phyloP scores from a whole-genome alignment of 2,888 invertebrate genomes.

The Troides helena region DNA sequence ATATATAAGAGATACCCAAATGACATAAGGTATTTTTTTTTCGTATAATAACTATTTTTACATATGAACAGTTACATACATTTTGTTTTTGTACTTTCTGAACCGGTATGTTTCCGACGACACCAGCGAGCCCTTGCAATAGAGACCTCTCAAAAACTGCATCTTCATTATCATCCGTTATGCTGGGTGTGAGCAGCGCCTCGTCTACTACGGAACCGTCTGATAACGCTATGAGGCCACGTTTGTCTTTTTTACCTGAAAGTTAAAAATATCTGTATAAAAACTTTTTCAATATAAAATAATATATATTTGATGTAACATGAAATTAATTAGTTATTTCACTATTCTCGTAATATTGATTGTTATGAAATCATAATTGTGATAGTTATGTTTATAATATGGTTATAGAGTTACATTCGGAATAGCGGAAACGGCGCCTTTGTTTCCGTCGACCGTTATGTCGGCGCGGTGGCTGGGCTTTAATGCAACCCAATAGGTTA shows the following conservation, averaged over 20 bases:
- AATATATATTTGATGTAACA: background rate
- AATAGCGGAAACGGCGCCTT: too few relatives aligned
- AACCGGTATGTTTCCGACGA: conserved; percentile 82
- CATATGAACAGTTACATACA: conserved; percentile 49
- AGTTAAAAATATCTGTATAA: conserved; percentile 17
- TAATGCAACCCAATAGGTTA: too few relatives aligned
- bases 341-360: background rate
- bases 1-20: too few relatives aligned
- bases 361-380: background rate
- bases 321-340: background rate
- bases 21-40: too few relatives aligned
- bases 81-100: conserved; percentile 82
- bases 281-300: background rate
- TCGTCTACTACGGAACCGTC: conserved; percentile 86
- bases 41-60: too few relatives aligned
- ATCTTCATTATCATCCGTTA: conserved; percentile 53
- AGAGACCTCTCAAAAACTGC: conserved; percentile 78
- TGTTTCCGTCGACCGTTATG: background rate
- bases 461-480: background rate
- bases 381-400: too few relatives aligned
- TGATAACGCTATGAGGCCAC: conserved; percentile 83
- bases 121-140: conserved; percentile 84
- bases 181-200: conserved; percentile 69
- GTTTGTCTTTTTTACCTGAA: conserved; percentile 80
- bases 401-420: too few relatives aligned